Conservation (phyloP, 1,140 invertebrate species). For the Cotesia chilonis region DNA sequence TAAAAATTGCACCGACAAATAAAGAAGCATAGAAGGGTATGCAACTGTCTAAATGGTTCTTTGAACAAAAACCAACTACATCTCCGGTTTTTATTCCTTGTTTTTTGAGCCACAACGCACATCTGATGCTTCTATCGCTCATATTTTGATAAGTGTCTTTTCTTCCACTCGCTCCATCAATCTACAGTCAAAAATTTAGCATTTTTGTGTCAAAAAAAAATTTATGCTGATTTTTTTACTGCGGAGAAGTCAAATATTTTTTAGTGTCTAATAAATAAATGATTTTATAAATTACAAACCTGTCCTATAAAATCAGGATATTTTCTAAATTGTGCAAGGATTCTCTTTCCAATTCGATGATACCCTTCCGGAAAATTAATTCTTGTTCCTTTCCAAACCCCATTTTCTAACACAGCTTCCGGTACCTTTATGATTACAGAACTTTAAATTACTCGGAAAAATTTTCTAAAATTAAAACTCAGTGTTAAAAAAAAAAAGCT, state of each 20-base stretch:
- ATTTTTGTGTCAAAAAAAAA: too few species aligned
- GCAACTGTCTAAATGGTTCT: constrained; percentile 60
- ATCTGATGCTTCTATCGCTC: constrained; percentile 53
- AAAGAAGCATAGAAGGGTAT: constrained; percentile 62
- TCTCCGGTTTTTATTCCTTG: constrained; percentile 58
- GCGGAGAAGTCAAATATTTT: background rate
- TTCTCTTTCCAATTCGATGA: constrained; percentile 15
- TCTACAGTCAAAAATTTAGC: constrained; percentile 32
- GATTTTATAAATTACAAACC: background rate
- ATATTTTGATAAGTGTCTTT: constrained; percentile 60
- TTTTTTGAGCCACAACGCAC: constrained; percentile 60
- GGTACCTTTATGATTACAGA: background rate
- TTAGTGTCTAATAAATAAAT: background rate
- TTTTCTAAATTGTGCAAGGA: constrained; percentile 33
- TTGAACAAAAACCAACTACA: constrained; percentile 57
- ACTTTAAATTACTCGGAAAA: too few species aligned
- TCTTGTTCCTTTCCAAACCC: constrained; percentile 27
- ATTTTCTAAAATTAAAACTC: too few species aligned
- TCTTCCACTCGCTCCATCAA: constrained; percentile 63
- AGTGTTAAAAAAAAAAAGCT: too few species aligned
- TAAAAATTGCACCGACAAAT: constrained; percentile 54
- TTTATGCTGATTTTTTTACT: background rate
- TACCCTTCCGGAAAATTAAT: background rate
- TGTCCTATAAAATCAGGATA: constrained; percentile 35
- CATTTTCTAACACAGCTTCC: constrained; percentile 1